These are phyloP conservation scores for Cottus gobio DNA, from an alignment of 2,113 vertebrate genomes.

Conservation along the genomic window DNA sequence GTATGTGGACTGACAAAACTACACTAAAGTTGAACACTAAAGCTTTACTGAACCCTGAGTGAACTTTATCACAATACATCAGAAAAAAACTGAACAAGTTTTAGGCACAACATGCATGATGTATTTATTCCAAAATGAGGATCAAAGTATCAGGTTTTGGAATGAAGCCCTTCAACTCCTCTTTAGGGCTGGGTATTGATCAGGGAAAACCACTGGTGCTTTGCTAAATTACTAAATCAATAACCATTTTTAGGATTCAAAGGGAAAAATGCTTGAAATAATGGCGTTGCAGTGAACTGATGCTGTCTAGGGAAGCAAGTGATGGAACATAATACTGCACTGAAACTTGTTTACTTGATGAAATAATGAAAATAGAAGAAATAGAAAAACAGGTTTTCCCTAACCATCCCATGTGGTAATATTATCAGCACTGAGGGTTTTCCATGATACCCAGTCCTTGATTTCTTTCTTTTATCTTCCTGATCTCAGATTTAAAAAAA, in stretches of 20 bases:
- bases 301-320: neutral
- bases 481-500: neutral
- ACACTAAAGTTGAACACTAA: neutral
- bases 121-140: neutral
- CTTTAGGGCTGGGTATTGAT: conserved; percentile 51
- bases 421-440: neutral
- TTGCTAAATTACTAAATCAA: conserved; percentile 23
- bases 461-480: conserved; percentile 30
- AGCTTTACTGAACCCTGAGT: neutral
- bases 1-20: neutral
- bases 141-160: conserved; percentile 8
- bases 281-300: neutral
- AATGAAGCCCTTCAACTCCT: conserved; percentile 45
- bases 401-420: conserved; percentile 16
- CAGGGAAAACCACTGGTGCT: conserved; percentile 26
- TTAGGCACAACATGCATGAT: conserved; percentile 3
- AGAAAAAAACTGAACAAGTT: neutral
- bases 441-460: conserved; percentile 40
- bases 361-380: conserved; percentile 1
- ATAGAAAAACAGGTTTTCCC: conserved; percentile 8
- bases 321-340: conserved; percentile 1
- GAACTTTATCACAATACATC: neutral
- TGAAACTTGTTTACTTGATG: conserved; percentile 20
- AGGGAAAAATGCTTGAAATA: conserved; percentile 11
- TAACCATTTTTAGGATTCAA: conserved; percentile 17